These are phyloP conservation scores for Zygothrica quintamaculata DNA, from an alignment of 2,888 invertebrate genomes.

Conservation along the genomic window DNA sequence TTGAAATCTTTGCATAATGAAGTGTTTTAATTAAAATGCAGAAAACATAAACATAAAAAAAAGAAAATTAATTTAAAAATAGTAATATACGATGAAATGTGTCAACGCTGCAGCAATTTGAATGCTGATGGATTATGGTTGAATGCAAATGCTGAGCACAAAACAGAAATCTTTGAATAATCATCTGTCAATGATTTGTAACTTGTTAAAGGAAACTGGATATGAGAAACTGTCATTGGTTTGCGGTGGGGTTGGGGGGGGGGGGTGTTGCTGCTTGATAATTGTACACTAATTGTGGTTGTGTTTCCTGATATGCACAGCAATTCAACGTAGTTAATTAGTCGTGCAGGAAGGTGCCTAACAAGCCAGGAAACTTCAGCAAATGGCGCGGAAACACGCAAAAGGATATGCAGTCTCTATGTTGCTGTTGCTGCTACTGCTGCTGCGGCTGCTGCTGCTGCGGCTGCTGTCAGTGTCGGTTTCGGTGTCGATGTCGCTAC, in stretches of 20 bases:
- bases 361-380: slow-evolving; percentile 59
- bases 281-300: slow-evolving; percentile 55
- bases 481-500: slow-evolving; percentile 10
- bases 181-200: neutral
- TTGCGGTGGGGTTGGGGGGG: neutral
- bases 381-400: slow-evolving; percentile 60
- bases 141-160: too few species aligned
- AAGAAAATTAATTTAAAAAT: too few species aligned
- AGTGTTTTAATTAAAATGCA: too few species aligned
- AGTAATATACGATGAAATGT: too few species aligned
- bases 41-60: too few species aligned
- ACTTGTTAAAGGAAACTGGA: neutral
- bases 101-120: too few species aligned
- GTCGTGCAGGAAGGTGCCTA: slow-evolving; percentile 59
- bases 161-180: neutral
- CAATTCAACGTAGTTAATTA: slow-evolving; percentile 52
- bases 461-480: slow-evolving; percentile 7
- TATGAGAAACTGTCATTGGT: neutral
- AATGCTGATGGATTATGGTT: too few species aligned
- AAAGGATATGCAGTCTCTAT: slow-evolving; percentile 44
- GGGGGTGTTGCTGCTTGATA: too few species aligned
- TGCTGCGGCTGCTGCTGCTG: slow-evolving; percentile 17
- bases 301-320: slow-evolving; percentile 38
- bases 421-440: slow-evolving; percentile 27
- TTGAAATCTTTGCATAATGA: too few species aligned